These are phyloP conservation scores for Trochalopteron elliotii DNA, from an alignment of 2,113 vertebrate species.

Conservation along the genomic window DNA sequence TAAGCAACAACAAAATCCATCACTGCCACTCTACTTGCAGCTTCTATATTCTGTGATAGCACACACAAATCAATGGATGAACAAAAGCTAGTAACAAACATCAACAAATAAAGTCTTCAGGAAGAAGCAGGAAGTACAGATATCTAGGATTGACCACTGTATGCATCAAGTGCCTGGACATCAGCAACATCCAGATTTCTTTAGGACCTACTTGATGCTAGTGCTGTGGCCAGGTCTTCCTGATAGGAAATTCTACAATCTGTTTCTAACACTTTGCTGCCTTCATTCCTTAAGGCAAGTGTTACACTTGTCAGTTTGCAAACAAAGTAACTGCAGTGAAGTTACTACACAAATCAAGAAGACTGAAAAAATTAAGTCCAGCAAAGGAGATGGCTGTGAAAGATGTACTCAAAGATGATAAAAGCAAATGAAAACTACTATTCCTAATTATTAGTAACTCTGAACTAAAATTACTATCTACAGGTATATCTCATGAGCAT, in stretches of 20 bases:
- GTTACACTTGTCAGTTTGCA: neutral
- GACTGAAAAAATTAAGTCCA: neutral
- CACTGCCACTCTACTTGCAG: neutral
- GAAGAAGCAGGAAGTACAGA: neutral
- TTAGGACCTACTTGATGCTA: neutral
- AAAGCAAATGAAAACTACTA: neutral
- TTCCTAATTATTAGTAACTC: neutral
- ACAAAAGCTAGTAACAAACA: neutral
- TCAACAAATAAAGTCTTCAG: neutral
- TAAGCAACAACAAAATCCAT: neutral
- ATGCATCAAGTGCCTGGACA: neutral
- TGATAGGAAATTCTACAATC: neutral
- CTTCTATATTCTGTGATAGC: neutral
- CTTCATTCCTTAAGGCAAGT: neutral
- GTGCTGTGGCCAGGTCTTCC: neutral
- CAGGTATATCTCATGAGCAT: neutral
- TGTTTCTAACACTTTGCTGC: neutral
- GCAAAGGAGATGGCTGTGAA: neutral
- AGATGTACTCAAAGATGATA: neutral
- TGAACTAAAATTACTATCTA: neutral
- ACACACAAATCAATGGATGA: neutral
- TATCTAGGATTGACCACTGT: neutral
- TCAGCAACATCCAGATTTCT: neutral
- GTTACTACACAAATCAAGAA: neutral
- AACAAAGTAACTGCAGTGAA: neutral